Conservation (phyloP, 1,140 invertebrate species). For the Kradibia gibbosae region DNA sequence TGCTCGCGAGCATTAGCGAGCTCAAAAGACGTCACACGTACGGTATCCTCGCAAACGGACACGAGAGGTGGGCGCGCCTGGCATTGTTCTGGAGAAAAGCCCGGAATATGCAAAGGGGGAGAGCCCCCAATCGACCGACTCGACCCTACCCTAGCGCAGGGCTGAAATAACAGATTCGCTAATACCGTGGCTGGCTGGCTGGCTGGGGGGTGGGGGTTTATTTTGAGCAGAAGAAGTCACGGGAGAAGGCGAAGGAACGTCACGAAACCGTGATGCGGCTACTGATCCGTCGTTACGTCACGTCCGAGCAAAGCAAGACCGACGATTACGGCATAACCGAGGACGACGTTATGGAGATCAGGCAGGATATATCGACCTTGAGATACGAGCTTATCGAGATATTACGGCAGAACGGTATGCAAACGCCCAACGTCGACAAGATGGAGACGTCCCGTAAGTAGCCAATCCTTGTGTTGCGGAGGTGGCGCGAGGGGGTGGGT, state of each 20-base stretch:
- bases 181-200: no score
- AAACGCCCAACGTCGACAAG: conserved; percentile 80
- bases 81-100: no score
- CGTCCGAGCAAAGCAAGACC: conserved; percentile 85
- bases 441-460: conserved; percentile 75
- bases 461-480: background rate
- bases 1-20: no score
- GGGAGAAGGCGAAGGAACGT: conserved; percentile 78
- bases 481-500: no score
- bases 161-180: no score
- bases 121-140: no score
- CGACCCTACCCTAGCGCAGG: no score
- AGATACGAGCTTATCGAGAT: conserved; percentile 92
- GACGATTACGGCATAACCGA: conserved; percentile 92
- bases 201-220: background rate
- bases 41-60: no score
- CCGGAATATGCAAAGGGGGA: no score
- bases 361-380: conserved; percentile 92
- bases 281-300: conserved; percentile 86
- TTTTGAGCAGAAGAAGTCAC: conserved; percentile 77
- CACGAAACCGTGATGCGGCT: conserved; percentile 86
- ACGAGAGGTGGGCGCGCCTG: no score
- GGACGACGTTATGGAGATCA: conserved; percentile 96
- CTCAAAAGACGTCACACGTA: no score
- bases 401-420: conserved; percentile 86